Base-by-base conservation (phyloP, 2,797 vertebrate species). In the Chelon labrosus region DNA sequence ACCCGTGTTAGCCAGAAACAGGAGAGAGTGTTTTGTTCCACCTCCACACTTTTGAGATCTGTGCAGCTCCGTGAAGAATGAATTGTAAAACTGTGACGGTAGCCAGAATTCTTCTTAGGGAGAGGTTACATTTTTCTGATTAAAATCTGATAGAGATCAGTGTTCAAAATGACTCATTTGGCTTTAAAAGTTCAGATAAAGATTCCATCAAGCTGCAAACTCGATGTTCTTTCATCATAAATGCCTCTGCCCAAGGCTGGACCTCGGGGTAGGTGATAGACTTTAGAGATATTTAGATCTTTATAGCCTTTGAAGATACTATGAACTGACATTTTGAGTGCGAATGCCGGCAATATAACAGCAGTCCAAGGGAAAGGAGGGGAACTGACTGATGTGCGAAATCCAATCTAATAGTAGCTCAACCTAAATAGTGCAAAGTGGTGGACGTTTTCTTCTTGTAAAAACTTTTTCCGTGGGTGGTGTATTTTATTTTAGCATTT, bases 31-130 rank as follows among this genome's bases (percentile, higher is more conserved):
- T 71, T 84, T 77, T 70, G 55, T 77, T 75, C 79, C 83, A 65
- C 75, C 75, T 81, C 74, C 75, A 66, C 80, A 60, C 73, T 64
- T 68, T 58, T 72, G 10, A 56, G 73, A 57, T 80, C 65, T 59
- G 42, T 46, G 53, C 67, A 19, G 64, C 75, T 77, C 80, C 49
- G 17, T 47, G 69, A 73, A 82, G 77, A 84, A 82, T 74, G 35
- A 49, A 77, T 78, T 76, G 27, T 35, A 17, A 61, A 73, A 67
- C 56, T 73, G 77, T 77, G 31, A 79, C 63, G 27, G 65, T 39
- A 39, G 53, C 53, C 46, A 37, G 53, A 10, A 2, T 60, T 78
- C 78, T 62, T 51, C 50, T 51, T 2, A 1, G 25, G 70, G 77
- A 68, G 62, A 51, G 50, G 49, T 71, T 72, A 49, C 9, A 63